Base-by-base conservation (phyloP, 2,797 vertebrate species). In the Poecilia velifera region DNA sequence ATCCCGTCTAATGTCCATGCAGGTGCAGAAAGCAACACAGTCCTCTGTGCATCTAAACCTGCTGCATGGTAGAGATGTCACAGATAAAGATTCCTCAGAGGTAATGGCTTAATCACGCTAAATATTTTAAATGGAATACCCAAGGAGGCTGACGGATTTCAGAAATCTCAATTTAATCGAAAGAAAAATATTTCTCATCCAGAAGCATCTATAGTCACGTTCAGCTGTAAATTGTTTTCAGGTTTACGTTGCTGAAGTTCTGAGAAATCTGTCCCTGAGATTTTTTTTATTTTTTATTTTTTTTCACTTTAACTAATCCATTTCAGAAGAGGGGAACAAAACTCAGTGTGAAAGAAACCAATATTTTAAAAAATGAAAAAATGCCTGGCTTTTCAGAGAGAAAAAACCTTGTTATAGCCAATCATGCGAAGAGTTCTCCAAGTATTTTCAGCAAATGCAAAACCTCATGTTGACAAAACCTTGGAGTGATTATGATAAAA, bases 291-390 rank as follows among this genome's bases (percentile, higher is more conserved):
- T 16, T 49, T 49, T 49, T 6, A n/a, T 31, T 31, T 31, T 31
- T 31, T 31, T 8, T 8, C 41, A 71, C 41, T 45, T 70, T 70
- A 70, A 71, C 41, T 57, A 74, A 74, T 55, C 34, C 14, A 57
- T 57, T 74, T 41, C 51, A 74, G 28, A 31, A 25, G 5, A 39
- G 14, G 25, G 36, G 25, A 57, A 57, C 13, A 28, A 25, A 74
- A 55, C 6, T n/a, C 25, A 43, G 12, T 74, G 6, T 74, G 51
- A 57, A 57, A 28, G 13, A 74, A 74, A 43, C 51, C 39, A 57
- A 57, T 74, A 55, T 74, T 74, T 74, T 18, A 53, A 74, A 74
- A 74, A 73, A 39, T 51, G 34, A 51, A 36, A 73, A 74, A 55
- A 74, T 74, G 51, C 73, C 73, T 59, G 28, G 45, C 34, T 74